Evolutionary conservation across 2,888 invertebrate species (phyloP).

Genomic region (Tenthredo scrophulariae): DNA sequence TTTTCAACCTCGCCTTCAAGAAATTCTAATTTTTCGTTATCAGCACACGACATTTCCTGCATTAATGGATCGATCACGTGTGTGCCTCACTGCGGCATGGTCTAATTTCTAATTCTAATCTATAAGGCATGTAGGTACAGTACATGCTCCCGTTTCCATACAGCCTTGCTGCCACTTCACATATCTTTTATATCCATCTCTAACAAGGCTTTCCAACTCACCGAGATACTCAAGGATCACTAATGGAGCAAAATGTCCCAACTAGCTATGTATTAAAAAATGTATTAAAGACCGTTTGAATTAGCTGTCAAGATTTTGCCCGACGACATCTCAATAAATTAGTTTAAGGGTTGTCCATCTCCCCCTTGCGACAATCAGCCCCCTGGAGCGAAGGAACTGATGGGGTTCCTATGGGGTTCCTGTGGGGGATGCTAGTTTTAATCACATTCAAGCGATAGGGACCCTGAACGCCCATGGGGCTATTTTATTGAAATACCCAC

Average conservation of each 20-base stretch:
- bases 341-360: conserved; percentile 65
- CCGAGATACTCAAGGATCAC: neutral
- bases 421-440: conserved; percentile 72
- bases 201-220: neutral
- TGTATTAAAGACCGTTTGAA: conserved; percentile 37
- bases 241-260: neutral
- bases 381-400: conserved; percentile 71
- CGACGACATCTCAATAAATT: conserved; percentile 75
- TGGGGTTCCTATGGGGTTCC: conserved; percentile 62
- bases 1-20: conserved; percentile 9
- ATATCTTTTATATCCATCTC: neutral
- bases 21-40: conserved; percentile 42
- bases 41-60: conserved; percentile 49
- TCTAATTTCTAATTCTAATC: conserved; percentile 32
- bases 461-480: conserved; percentile 67
- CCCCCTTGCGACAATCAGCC: conserved; percentile 74
- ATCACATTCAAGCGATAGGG: conserved; percentile 68
- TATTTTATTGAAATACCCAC: conserved; percentile 70
- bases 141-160: neutral
- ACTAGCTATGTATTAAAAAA: neutral
- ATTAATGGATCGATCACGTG: conserved; percentile 46
- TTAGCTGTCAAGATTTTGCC: conserved; percentile 60
- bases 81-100: neutral
- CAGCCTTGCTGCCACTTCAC: conserved; percentile 1
- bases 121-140: neutral